Evolutionary conservation across 2,888 invertebrate genomes (phyloP).

Genomic region (Dorcus parallelipipedus): DNA sequence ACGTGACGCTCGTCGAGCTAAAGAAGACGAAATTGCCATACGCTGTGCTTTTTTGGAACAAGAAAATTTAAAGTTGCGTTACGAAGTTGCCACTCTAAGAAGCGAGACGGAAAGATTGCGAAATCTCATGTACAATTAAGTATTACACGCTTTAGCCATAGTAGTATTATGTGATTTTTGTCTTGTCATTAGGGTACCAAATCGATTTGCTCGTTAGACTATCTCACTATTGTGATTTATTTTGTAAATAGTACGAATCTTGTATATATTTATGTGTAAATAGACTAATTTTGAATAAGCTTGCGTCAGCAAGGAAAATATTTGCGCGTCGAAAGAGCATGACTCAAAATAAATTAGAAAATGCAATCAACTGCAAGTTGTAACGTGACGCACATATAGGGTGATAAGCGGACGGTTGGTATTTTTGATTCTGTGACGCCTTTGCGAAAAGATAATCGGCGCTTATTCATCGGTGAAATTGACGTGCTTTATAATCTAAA

Average conservation of each 20-base stretch:
- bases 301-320: too few species aligned
- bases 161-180: not conserved
- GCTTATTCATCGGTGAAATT: too few species aligned
- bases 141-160: too few species aligned
- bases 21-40: constrained; percentile 90
- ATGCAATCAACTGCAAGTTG: too few species aligned
- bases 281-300: not conserved
- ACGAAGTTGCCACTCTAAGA: constrained; percentile 49
- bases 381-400: too few species aligned
- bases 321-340: too few species aligned
- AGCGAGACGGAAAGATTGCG: constrained; percentile 34
- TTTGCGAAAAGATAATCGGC: too few species aligned
- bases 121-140: constrained; percentile 15
- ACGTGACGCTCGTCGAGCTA: constrained; percentile 81
- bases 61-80: constrained; percentile 76
- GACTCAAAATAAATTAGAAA: too few species aligned
- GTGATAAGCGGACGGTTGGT: too few species aligned
- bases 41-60: constrained; percentile 83
- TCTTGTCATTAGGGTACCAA: not conserved
- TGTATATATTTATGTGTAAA: not conserved
- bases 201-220: not conserved
- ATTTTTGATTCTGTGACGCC: too few species aligned
- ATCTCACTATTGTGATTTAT: not conserved
- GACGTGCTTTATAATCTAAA: too few species aligned
- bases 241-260: not conserved